Conservation (phyloP, 2,888 invertebrate genomes). For the Linnaemya vulpina region DNA sequence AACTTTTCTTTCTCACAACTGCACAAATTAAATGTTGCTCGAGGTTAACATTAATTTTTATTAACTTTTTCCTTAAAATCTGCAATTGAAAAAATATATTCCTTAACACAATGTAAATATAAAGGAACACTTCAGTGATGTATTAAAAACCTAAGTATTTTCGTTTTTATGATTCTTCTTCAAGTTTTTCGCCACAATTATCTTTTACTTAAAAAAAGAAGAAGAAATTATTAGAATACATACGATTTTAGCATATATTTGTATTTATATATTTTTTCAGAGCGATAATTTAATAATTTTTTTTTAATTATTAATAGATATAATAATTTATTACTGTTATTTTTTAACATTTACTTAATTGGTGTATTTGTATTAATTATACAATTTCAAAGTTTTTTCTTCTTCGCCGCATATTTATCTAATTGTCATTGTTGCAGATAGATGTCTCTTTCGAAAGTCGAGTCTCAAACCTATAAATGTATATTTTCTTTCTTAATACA, state of each 20-base stretch:
- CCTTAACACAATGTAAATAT: constrained; percentile 8
- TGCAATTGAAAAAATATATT: constrained; percentile 30
- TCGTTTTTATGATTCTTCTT: constrained; percentile 53
- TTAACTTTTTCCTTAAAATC: constrained; percentile 19
- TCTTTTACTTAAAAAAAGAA: constrained; percentile 48
- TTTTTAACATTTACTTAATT: background rate
- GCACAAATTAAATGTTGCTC: constrained; percentile 14
- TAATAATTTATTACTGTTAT: constrained; percentile 9
- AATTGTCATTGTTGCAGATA: constrained; percentile 61
- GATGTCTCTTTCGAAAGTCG: constrained; percentile 56
- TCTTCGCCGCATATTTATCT: constrained; percentile 60
- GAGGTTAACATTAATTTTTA: constrained; percentile 3
- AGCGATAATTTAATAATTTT: background rate
- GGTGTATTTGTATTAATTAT: background rate
- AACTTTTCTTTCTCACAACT: constrained; percentile 18
- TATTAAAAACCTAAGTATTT: constrained; percentile 48
- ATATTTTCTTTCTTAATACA: background rate
- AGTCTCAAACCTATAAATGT: constrained; percentile 52
- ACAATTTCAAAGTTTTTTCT: constrained; percentile 9
- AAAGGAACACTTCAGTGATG: constrained; percentile 24
- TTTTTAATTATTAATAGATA: background rate
- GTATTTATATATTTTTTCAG: background rate
- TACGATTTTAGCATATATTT: constrained; percentile 48
- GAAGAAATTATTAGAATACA: constrained; percentile 62
- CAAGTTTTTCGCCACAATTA: constrained; percentile 63